phyloP scores from a whole-genome alignment of 2,797 vertebrate genomes.

The Falco berigora region DNA sequence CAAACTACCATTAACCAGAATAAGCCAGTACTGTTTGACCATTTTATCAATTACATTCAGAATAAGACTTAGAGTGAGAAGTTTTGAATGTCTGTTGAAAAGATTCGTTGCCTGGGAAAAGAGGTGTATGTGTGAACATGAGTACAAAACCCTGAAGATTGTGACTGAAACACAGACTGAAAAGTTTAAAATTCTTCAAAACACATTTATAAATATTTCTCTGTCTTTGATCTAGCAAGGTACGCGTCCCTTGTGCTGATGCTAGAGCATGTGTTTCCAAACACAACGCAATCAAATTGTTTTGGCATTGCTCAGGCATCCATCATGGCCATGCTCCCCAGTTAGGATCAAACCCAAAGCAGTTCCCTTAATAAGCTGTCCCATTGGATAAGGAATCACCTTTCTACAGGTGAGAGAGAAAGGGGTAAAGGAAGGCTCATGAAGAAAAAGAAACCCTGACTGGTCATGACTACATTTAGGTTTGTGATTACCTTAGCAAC shows the following conservation, averaged over 20 bases:
- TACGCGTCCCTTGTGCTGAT: not conserved
- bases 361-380: not conserved
- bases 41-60: not conserved
- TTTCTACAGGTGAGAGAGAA: not conserved
- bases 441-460: not conserved
- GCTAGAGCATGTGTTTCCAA: not conserved
- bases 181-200: not conserved
- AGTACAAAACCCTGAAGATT: not conserved
- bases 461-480: not conserved
- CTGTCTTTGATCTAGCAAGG: not conserved
- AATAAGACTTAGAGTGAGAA: not conserved
- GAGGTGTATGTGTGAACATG: not conserved
- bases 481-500: not conserved
- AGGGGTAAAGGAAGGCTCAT: not conserved
- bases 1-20: not conserved
- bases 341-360: not conserved
- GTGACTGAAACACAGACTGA: not conserved
- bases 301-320: not conserved
- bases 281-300: not conserved
- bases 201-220: not conserved
- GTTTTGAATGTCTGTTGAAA: not conserved
- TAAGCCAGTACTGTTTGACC: not conserved
- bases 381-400: not conserved
- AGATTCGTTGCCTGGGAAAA: not conserved
- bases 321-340: not conserved